A percentile compares a stretch with the other conserved stretches of the same genome.
These are phyloP conservation scores for Papilio protenor DNA, from an alignment of 2,888 invertebrate species.

Conservation along the genomic window DNA sequence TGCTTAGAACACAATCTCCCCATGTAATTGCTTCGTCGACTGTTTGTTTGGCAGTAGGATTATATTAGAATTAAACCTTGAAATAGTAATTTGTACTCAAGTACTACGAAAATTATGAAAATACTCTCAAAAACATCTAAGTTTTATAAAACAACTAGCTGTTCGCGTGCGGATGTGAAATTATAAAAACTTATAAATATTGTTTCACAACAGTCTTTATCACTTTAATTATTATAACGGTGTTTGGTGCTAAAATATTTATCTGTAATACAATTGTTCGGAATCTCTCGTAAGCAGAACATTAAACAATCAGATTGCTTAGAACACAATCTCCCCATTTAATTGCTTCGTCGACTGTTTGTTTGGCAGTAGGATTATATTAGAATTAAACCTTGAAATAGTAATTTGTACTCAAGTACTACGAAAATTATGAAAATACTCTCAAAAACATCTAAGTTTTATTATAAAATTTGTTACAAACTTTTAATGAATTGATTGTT, in stretches of 20 bases:
- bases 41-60: slow-evolving; percentile 5
- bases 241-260: background rate
- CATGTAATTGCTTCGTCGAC: slow-evolving; percentile 15
- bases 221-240: background rate
- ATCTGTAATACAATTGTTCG: background rate
- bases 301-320: slow-evolving; percentile 23
- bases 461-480: background rate
- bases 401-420: background rate
- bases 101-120: background rate
- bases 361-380: slow-evolving; percentile 7
- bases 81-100: background rate
- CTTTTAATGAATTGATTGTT: slow-evolving; percentile 6
- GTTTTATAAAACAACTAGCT: no score
- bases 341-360: slow-evolving; percentile 18
- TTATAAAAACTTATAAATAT: no score
- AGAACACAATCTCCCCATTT: slow-evolving; percentile 14
- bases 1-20: slow-evolving; percentile 17
- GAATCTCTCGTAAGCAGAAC: background rate
- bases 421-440: background rate
- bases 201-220: background rate
- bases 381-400: background rate
- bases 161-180: no score
- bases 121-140: no score
- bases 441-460: no score
- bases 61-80: slow-evolving; percentile 6